Percentiles rank a stretch among this genome's conserved stretches.
phyloP scores from a whole-genome alignment of 2,113 vertebrate species.

The Xiphorhynchus elegans region DNA sequence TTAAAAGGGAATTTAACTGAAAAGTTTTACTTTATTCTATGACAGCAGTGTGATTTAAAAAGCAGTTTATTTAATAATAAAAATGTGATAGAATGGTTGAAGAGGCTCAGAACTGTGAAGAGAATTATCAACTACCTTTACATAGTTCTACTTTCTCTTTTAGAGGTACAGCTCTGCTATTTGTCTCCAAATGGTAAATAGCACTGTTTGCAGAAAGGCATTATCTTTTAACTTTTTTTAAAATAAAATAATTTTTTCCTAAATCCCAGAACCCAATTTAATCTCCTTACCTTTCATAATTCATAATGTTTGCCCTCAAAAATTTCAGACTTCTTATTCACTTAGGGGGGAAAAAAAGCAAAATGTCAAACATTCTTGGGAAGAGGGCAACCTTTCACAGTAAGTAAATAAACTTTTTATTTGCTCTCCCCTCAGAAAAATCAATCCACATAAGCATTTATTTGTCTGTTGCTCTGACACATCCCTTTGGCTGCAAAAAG shows the following conservation, averaged over 20 bases:
- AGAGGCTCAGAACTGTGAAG: background rate
- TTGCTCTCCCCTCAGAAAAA: background rate
- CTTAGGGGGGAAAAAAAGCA: background rate
- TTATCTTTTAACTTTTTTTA: background rate
- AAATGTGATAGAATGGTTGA: background rate
- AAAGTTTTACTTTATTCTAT: background rate
- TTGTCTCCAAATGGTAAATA: slow-evolving; percentile 19
- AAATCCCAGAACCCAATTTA: background rate
- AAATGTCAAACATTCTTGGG: background rate
- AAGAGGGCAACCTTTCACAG: background rate
- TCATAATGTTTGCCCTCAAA: background rate
- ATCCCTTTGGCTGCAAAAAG: background rate
- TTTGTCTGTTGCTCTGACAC: background rate
- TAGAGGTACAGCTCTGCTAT: background rate
- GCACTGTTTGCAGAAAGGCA: background rate
- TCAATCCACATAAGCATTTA: background rate
- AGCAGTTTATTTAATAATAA: background rate
- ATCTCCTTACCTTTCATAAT: slow-evolving; percentile 19
- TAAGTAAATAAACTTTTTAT: background rate
- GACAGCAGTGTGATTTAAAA: background rate
- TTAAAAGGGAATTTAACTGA: background rate
- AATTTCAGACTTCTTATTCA: background rate
- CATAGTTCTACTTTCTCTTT: background rate
- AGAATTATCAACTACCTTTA: background rate
- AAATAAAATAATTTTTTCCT: background rate